These are phyloP conservation scores for Hoplias malabaricus DNA, from an alignment of 2,113 vertebrate genomes.

Conservation along the genomic window DNA sequence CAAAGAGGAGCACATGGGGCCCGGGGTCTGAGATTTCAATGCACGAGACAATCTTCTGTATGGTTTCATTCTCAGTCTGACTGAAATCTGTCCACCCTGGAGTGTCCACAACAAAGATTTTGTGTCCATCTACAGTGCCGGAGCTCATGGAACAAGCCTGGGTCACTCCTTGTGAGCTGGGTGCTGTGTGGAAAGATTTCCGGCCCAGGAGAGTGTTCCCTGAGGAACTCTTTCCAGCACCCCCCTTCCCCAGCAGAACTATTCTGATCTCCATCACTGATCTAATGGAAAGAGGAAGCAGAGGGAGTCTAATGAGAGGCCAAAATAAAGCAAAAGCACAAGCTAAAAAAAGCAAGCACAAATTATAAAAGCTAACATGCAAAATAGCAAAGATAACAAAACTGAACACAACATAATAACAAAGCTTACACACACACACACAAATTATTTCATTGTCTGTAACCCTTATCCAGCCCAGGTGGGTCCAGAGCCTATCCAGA, in stretches of 20 bases:
- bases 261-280: neutral
- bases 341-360: too few relatives aligned
- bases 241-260: neutral
- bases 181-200: neutral
- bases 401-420: neutral
- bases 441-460: too few relatives aligned
- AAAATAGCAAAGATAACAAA: neutral
- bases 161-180: neutral
- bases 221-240: constrained; percentile 33
- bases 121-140: neutral
- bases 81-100: neutral
- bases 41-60: neutral
- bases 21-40: neutral
- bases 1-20: neutral
- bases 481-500: too few relatives aligned
- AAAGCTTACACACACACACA: neutral
- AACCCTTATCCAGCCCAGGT: too few relatives aligned
- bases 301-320: neutral
- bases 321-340: too few relatives aligned
- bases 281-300: neutral
- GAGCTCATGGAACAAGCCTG: neutral
- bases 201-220: constrained; percentile 46
- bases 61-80: neutral
- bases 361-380: neutral
- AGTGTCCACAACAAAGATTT: constrained; percentile 16